Conservation (phyloP, 1,140 invertebrate species). For the Helicoverpa armigera region DNA sequence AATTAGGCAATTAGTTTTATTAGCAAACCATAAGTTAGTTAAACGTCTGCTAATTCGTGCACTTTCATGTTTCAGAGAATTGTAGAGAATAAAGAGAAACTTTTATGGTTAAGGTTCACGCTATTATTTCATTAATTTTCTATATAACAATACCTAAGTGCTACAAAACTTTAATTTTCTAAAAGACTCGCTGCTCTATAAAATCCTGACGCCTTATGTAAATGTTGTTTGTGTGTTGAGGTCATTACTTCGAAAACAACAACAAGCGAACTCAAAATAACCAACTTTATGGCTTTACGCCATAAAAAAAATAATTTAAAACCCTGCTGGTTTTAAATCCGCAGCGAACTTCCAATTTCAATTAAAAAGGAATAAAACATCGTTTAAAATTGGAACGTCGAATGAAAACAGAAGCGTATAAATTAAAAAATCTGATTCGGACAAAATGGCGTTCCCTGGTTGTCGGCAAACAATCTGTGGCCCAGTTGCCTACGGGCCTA, state of each 20-base stretch:
- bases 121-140: background rate
- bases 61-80: background rate
- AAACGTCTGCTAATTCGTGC: background rate
- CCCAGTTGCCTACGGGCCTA: constrained; percentile 47
- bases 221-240: too few species aligned
- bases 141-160: too few species aligned
- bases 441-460: constrained; percentile 40
- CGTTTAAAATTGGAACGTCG: constrained; percentile 28
- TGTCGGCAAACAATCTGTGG: constrained; percentile 40
- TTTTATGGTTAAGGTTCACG: background rate
- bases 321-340: background rate
- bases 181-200: too few species aligned
- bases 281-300: background rate
- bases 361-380: constrained; percentile 33
- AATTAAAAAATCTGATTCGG: constrained; percentile 34
- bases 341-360: constrained; percentile 9
- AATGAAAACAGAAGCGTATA: constrained; percentile 38
- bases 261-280: background rate
- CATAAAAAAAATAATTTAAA: constrained; percentile 12
- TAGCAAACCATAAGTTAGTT: constrained; percentile 8
- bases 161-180: too few species aligned
- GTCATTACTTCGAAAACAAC: background rate
- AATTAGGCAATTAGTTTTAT: constrained; percentile 37
- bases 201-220: too few species aligned
- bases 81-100: background rate